phyloP scores from a whole-genome alignment of 2,113 vertebrate genomes.

The Ictalurus furcatus region DNA sequence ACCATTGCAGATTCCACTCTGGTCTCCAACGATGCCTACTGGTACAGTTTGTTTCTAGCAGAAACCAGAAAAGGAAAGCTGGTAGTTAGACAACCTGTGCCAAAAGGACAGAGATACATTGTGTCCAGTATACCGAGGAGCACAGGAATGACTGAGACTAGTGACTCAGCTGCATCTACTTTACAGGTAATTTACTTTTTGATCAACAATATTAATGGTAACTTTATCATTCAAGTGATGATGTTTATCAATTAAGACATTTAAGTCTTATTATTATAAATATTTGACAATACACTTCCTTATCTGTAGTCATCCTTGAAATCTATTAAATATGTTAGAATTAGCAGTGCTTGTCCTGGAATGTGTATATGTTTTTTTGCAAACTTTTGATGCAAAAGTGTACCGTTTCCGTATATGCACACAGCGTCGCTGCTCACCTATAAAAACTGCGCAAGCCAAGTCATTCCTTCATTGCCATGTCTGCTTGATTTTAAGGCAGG shows the following conservation, averaged over 20 bases:
- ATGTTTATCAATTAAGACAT: background rate
- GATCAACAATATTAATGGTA: background rate
- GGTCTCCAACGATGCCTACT: slow-evolving; percentile 54
- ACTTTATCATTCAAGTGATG: background rate
- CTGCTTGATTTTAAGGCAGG: background rate
- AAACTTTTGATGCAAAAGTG: background rate
- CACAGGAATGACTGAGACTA: slow-evolving; percentile 59
- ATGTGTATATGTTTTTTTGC: background rate
- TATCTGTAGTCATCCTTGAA: background rate
- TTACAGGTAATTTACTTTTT: background rate
- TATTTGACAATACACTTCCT: background rate
- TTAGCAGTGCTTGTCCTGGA: background rate
- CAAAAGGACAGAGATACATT: slow-evolving; percentile 54
- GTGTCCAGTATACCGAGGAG: slow-evolving; percentile 58
- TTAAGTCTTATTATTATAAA: background rate
- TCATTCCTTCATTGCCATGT: background rate
- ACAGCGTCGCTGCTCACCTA: slow-evolving; percentile 7
- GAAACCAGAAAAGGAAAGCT: slow-evolving; percentile 55
- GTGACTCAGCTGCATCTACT: slow-evolving; percentile 45
- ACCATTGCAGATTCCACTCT: slow-evolving; percentile 65
- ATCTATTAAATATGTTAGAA: background rate
- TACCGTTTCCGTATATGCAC: background rate
- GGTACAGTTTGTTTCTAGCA: slow-evolving; percentile 43
- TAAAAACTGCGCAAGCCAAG: background rate
- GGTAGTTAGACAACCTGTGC: slow-evolving; percentile 57